phyloP scores from a whole-genome alignment of 2,797 vertebrate species.

The Crocidura indochinensis region DNA sequence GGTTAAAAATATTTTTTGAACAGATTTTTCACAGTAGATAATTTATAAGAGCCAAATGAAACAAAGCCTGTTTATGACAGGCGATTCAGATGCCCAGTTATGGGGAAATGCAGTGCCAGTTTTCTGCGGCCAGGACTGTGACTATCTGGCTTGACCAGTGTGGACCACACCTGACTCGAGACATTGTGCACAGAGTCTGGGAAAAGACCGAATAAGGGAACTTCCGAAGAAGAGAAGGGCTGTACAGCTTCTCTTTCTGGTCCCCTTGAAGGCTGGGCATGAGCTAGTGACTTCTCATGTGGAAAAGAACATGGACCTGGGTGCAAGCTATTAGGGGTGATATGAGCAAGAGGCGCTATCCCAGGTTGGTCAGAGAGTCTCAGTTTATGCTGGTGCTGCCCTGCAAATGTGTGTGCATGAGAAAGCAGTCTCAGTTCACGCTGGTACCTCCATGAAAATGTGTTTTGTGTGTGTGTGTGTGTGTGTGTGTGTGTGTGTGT shows the following conservation, averaged over 20 bases:
- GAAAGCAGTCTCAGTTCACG: no score
- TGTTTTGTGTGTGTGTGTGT: no score
- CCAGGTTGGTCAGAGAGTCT: neutral
- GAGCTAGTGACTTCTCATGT: neutral
- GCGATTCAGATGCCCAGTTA: neutral
- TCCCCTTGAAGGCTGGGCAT: neutral
- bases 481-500: no score
- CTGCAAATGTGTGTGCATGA: no score
- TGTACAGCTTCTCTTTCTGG: neutral
- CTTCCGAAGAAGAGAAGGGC: neutral
- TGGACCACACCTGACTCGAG: neutral
- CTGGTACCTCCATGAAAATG: no score
- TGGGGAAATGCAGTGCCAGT: slow-evolving; percentile 9
- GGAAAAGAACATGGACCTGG: neutral
- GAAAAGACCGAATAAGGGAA: neutral
- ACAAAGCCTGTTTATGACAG: neutral
- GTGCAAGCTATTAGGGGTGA: no score
- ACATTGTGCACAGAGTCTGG: neutral
- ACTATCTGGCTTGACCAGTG: neutral
- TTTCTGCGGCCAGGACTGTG: neutral
- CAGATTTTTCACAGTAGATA: neutral
- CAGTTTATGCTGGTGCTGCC: no score
- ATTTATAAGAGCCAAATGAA: slow-evolving; percentile 58
- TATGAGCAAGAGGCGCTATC: neutral
- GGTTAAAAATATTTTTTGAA: slow-evolving; percentile 13